phyloP scores from a whole-genome alignment of 2,113 vertebrate genomes.

The Arothron firmamentum region DNA sequence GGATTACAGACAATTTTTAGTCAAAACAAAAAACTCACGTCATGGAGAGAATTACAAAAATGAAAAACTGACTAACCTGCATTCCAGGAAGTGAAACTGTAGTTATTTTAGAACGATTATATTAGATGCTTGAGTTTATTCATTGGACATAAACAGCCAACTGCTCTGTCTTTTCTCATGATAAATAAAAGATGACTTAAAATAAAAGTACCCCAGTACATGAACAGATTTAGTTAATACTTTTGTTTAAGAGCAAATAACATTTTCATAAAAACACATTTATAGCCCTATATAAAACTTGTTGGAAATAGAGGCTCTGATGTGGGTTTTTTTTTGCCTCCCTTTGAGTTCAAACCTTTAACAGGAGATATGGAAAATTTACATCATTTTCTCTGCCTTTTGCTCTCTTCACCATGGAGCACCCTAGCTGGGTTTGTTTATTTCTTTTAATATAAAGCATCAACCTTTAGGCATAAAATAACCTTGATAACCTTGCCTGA shows the following conservation, averaged over 20 bases:
- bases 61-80: no score
- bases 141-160: background rate
- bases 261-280: constrained; percentile 30
- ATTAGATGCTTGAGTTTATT: no score
- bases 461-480: no score
- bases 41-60: background rate
- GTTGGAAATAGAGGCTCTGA: constrained; percentile 19
- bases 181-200: background rate
- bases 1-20: no score
- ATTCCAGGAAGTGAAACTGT: no score
- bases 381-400: background rate
- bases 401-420: constrained; percentile 8
- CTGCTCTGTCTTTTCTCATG: background rate
- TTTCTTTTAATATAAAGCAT: constrained; percentile 33
- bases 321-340: no score
- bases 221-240: constrained; percentile 10
- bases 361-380: constrained; percentile 35
- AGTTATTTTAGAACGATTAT: no score
- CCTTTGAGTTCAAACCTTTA: no score
- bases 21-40: no score
- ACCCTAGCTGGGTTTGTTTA: constrained; percentile 23
- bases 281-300: constrained; percentile 41
- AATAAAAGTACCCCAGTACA: background rate
- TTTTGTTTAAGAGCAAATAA: constrained; percentile 27
- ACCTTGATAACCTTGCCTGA: no score